Evolutionary conservation across 2,797 vertebrate species (phyloP).

Genomic region (Hozukius guyotensis): DNA sequence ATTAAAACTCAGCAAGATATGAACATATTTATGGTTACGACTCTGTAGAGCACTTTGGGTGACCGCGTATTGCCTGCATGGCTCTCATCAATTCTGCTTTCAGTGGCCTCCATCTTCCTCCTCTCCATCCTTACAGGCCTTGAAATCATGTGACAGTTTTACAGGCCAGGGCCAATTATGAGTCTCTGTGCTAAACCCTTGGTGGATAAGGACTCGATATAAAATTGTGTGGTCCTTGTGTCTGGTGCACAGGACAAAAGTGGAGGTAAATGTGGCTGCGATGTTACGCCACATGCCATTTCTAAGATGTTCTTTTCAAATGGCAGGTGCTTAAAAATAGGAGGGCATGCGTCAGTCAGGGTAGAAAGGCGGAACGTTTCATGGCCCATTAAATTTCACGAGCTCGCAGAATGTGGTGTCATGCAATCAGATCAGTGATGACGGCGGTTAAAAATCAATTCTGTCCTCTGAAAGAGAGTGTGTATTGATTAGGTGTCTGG

Average conservation of each 20-base stretch:
- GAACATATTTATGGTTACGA: conserved; percentile 56
- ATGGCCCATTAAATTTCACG: conserved; percentile 68
- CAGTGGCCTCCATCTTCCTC: conserved; percentile 42
- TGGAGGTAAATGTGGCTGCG: conserved; percentile 7
- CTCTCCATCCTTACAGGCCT: conserved; percentile 27
- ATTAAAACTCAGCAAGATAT: conserved; percentile 50
- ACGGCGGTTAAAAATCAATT: conserved; percentile 67
- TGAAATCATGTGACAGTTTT: conserved; percentile 51
- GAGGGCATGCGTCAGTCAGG: conserved; percentile 1
- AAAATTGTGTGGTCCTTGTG: conserved; percentile 6
- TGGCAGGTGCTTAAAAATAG: conserved; percentile 30
- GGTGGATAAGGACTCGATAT: conserved; percentile 22
- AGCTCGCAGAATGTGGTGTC: conserved; percentile 35
- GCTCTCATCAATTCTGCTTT: conserved; percentile 54
- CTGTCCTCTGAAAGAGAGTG: conserved; percentile 44
- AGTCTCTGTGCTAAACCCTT: conserved; percentile 19
- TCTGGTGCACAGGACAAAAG: neutral
- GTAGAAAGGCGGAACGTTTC: conserved; percentile 35
- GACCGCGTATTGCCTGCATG: conserved; percentile 22
- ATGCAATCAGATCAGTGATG: conserved; percentile 59
- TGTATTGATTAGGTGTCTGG: conserved; percentile 56
- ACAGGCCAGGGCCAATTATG: conserved; percentile 47
- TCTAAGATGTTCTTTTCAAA: conserved; percentile 23
- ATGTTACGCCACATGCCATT: conserved; percentile 5
- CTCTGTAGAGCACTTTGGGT: conserved; percentile 40